A percentile compares a stretch with the other conserved stretches of the same genome.
Evolutionary conservation across 1,140 invertebrate genomes (phyloP).

Genomic region (Lordiphosa clarofinis): DNA sequence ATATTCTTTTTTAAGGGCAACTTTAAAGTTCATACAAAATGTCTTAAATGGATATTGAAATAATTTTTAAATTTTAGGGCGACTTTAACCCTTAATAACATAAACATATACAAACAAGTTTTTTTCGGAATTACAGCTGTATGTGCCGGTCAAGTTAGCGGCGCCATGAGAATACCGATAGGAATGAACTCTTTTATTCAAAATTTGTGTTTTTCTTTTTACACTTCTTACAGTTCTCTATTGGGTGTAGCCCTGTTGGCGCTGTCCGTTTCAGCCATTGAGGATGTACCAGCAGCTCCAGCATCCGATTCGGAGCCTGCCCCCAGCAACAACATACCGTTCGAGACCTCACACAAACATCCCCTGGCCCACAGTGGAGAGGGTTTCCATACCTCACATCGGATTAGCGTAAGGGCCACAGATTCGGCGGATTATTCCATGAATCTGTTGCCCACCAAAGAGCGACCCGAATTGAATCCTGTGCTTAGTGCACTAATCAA

Average conservation of each 20-base stretch:
- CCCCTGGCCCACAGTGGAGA: conserved; percentile 48
- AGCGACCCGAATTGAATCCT: conserved; percentile 75
- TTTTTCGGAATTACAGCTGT: no score
- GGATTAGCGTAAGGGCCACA: conserved; percentile 54
- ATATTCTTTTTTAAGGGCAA: no score
- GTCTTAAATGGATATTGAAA: no score
- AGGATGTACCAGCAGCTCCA: conserved; percentile 21
- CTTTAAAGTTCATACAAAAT: no score
- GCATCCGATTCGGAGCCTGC: background rate
- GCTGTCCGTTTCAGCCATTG: conserved; percentile 28
- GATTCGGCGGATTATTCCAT: conserved; percentile 59
- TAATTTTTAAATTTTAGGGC: no score
- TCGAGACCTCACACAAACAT: conserved; percentile 74
- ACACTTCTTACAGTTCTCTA: conserved; percentile 31
- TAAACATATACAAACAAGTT: no score
- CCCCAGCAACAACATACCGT: conserved; percentile 11
- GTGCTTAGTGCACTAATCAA: conserved; percentile 76
- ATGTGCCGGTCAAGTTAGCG: no score
- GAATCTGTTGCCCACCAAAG: conserved; percentile 74
- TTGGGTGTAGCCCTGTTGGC: conserved; percentile 36
- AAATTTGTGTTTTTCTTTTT: background rate
- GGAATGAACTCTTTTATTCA: no score
- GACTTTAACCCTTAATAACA: no score
- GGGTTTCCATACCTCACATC: conserved; percentile 71
- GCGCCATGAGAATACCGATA: no score